These are phyloP conservation scores for Mythimna pallens DNA, from an alignment of 2,888 invertebrate species.

Conservation along the genomic window DNA sequence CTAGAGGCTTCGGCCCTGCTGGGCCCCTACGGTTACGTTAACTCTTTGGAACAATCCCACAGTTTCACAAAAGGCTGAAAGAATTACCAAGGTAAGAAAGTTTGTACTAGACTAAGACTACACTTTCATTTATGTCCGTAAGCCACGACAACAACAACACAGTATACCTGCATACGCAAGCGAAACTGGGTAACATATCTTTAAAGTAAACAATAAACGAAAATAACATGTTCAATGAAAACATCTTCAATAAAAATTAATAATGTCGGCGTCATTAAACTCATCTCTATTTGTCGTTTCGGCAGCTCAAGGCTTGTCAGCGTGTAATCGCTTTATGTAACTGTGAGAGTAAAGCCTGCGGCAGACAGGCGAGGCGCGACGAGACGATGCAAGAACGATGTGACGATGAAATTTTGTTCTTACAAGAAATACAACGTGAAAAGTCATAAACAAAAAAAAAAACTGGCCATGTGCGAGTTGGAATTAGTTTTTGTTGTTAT, in stretches of 20 bases:
- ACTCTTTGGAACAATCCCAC: too few relatives aligned
- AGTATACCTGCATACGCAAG: not conserved
- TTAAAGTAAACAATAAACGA: constrained; percentile 8
- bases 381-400: not conserved
- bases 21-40: too few relatives aligned
- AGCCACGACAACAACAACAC: not conserved
- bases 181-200: not conserved
- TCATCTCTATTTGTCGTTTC: constrained; percentile 52
- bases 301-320: constrained; percentile 56
- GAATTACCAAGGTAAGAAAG: too few relatives aligned
- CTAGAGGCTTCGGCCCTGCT: too few relatives aligned
- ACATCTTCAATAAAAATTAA: constrained; percentile 51
- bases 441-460: too few relatives aligned
- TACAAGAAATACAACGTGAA: too few relatives aligned
- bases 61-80: too few relatives aligned
- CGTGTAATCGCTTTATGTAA: constrained; percentile 38
- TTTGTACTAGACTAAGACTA: too few relatives aligned
- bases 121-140: too few relatives aligned
- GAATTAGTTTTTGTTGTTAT: too few relatives aligned
- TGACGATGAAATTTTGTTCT: not conserved
- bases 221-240: constrained; percentile 38
- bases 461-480: too few relatives aligned
- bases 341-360: constrained; percentile 24
- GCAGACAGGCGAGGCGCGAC: not conserved
- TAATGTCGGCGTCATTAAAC: constrained; percentile 27